These are phyloP conservation scores for Xerus inauris DNA, from an alignment of 2,113 vertebrate species.

Conservation along the genomic window DNA sequence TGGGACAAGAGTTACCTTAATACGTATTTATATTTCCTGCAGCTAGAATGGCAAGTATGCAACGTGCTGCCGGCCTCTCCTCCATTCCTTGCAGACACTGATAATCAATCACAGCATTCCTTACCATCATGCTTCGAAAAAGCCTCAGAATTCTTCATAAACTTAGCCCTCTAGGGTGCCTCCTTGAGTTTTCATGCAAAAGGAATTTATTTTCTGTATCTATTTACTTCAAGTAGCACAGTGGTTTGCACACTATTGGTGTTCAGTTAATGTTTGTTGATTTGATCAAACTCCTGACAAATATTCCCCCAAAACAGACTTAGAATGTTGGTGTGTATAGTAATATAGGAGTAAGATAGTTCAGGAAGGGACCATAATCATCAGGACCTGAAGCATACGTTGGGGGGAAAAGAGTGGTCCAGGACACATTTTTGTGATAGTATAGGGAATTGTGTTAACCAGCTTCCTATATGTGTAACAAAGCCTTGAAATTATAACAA, in stretches of 20 bases:
- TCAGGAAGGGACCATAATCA: not conserved
- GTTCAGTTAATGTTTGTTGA: constrained; percentile 24
- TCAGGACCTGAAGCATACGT: not conserved
- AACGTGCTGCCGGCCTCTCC: not conserved
- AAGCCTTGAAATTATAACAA: not conserved
- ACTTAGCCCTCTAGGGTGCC: not conserved
- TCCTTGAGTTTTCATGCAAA: not conserved
- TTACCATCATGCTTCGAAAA: constrained; percentile 13
- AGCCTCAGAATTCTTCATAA: constrained; percentile 34
- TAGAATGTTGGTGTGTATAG: not conserved
- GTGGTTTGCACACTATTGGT: not conserved
- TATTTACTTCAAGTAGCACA: not conserved
- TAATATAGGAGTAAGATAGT: not conserved
- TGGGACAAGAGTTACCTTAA: constrained; percentile 15
- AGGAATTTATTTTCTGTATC: not conserved
- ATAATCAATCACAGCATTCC: constrained; percentile 25
- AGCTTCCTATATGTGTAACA: not conserved
- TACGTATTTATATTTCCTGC: constrained; percentile 1
- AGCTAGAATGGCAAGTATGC: not conserved
- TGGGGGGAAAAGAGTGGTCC: not conserved
- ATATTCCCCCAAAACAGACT: not conserved
- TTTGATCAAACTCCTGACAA: not conserved
- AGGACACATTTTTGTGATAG: not conserved
- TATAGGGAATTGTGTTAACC: not conserved
- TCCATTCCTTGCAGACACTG: not conserved